Conservation (phyloP, 2,113 vertebrate species). For the Amblyornis subalaris region DNA sequence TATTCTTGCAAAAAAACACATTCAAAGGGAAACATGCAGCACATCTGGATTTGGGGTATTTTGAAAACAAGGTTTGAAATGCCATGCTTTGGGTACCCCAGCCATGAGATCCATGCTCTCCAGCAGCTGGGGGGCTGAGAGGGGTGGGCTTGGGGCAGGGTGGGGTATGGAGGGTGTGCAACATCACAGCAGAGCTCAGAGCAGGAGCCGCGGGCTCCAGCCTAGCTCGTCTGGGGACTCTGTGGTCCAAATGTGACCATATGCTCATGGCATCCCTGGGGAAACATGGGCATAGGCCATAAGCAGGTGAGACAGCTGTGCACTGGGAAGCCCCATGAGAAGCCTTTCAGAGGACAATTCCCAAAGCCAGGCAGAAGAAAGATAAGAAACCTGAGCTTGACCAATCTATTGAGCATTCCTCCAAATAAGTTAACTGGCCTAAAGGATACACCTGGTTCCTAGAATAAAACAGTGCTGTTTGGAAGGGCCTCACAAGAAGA, state of each 20-base stretch:
- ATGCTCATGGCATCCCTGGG: rapidly evolving
- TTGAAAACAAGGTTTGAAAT: background rate
- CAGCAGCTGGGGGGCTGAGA: too few relatives aligned
- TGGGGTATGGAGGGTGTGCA: rapidly evolving
- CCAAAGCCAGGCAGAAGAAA: background rate
- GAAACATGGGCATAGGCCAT: rapidly evolving
- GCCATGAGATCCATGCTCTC: background rate
- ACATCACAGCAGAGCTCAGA: rapidly evolving
- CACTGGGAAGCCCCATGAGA: background rate
- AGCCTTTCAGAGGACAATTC: background rate
- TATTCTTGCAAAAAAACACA: background rate
- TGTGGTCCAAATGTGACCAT: rapidly evolving
- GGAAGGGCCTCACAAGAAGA: background rate
- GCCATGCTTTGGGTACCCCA: background rate
- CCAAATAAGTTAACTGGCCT: background rate
- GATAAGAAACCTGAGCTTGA: background rate
- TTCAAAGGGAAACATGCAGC: background rate
- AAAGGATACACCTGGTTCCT: background rate
- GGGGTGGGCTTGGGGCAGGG: background rate
- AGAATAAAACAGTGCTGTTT: background rate
- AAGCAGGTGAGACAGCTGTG: background rate
- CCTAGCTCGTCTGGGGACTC: rapidly evolving
- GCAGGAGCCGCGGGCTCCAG: background rate
- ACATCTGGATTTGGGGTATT: background rate
- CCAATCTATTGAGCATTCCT: background rate